Conservation (phyloP, 1,140 invertebrate genomes). For the Prorops nasuta region DNA sequence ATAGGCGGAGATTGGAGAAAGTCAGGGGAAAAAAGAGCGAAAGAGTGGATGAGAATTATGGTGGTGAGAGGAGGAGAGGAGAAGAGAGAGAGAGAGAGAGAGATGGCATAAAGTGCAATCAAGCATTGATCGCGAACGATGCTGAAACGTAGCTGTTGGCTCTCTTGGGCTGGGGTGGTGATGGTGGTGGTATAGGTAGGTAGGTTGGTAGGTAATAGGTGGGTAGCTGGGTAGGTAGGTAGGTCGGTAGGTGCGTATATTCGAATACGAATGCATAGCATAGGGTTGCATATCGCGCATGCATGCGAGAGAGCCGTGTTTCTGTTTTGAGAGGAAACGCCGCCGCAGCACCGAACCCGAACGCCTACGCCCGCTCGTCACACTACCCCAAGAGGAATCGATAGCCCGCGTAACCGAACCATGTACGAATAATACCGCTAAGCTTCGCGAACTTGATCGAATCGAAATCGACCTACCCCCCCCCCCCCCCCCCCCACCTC, state of each 20-base stretch:
- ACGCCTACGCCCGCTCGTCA: not conserved
- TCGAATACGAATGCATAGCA: slow-evolving; percentile 38
- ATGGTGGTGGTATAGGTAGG: too few relatives aligned
- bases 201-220: too few relatives aligned
- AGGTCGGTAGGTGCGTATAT: slow-evolving; percentile 32
- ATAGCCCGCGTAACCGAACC: slow-evolving; percentile 38
- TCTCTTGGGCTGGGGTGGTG: too few relatives aligned
- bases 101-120: slow-evolving; percentile 33
- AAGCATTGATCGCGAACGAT: slow-evolving; percentile 36
- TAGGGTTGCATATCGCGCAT: slow-evolving; percentile 37
- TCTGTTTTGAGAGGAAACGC: slow-evolving; percentile 38
- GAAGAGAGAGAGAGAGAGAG: slow-evolving; percentile 13
- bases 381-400: slow-evolving; percentile 27
- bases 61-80: not conserved
- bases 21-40: not conserved
- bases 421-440: slow-evolving; percentile 33
- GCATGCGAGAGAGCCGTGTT: slow-evolving; percentile 33
- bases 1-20: too few relatives aligned
- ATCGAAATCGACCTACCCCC: slow-evolving; percentile 10
- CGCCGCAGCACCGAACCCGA: slow-evolving; percentile 16
- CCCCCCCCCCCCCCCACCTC: too few relatives aligned
- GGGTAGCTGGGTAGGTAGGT: too few relatives aligned
- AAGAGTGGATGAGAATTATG: not conserved
- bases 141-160: slow-evolving; percentile 32
- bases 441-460: slow-evolving; percentile 27